These are phyloP conservation scores for Pituophis catenifer DNA, from an alignment of 2,113 vertebrate species.

Conservation along the genomic window DNA sequence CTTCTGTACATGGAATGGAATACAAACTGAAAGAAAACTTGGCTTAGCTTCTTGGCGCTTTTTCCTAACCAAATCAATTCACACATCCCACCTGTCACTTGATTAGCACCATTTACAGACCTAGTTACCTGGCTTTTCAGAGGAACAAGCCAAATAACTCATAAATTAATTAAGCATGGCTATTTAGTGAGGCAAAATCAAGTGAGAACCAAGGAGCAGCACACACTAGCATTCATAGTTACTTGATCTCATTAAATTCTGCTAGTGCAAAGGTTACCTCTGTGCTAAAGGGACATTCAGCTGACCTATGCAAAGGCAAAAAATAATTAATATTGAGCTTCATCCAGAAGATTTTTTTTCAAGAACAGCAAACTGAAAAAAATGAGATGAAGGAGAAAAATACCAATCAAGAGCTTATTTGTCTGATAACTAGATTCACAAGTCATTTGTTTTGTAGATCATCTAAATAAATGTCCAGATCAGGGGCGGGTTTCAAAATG, in stretches of 20 bases:
- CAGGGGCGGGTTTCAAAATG: no score
- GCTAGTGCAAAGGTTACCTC: background rate
- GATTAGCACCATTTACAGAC: background rate
- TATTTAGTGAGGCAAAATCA: background rate
- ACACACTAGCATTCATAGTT: background rate
- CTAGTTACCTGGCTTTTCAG: background rate
- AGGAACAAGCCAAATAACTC: background rate
- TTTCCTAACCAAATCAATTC: background rate
- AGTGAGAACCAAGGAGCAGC: background rate
- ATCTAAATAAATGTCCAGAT: background rate
- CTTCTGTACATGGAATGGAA: background rate
- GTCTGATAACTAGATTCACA: background rate
- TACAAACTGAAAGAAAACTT: background rate
- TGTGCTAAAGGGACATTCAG: background rate
- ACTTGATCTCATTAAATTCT: background rate
- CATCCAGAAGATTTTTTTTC: background rate
- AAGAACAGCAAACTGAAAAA: background rate
- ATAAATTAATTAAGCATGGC: background rate
- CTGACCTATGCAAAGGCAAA: background rate
- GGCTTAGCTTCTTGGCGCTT: background rate
- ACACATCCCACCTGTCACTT: background rate
- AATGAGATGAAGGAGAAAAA: background rate
- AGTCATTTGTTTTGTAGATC: background rate
- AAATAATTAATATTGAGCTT: background rate
- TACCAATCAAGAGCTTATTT: background rate